Evolutionary conservation across 2,113 vertebrate genomes (phyloP).

Genomic region (Hippolais icterina): DNA sequence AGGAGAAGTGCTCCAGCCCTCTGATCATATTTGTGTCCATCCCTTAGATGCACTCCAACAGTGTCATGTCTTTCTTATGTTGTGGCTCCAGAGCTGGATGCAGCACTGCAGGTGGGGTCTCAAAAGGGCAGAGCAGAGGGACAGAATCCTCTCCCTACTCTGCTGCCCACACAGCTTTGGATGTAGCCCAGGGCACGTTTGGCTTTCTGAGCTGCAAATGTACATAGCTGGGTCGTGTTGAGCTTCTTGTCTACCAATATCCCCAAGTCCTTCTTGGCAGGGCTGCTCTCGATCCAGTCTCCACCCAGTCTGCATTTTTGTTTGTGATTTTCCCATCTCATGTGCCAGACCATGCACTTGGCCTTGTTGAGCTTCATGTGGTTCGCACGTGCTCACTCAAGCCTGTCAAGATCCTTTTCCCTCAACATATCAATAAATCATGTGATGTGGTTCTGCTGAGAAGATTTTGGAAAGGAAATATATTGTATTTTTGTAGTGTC

Average conservation of each 20-base stretch:
- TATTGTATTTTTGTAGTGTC: background rate
- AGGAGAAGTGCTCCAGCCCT: background rate
- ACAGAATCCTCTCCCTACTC: background rate
- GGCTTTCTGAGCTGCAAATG: background rate
- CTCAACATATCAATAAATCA: background rate
- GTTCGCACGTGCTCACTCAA: background rate
- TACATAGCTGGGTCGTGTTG: fast-evolving
- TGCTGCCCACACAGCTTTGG: background rate
- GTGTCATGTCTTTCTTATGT: too few species aligned
- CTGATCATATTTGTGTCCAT: background rate
- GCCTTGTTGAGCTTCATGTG: background rate
- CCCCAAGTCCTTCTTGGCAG: background rate
- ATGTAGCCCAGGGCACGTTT: fast-evolving
- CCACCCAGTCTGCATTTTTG: background rate
- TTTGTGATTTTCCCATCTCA: background rate
- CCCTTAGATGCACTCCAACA: fast-evolving
- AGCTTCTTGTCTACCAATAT: too few species aligned
- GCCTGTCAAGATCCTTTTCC: background rate
- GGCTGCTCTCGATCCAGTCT: fast-evolving
- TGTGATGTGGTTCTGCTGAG: background rate
- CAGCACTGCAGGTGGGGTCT: background rate
- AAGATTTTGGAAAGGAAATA: background rate
- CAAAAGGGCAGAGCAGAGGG: background rate
- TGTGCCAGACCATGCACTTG: background rate
- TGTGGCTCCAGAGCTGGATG: background rate